phyloP scores from a whole-genome alignment of 2,797 vertebrate genomes.

The Mastacembelus armatus region DNA sequence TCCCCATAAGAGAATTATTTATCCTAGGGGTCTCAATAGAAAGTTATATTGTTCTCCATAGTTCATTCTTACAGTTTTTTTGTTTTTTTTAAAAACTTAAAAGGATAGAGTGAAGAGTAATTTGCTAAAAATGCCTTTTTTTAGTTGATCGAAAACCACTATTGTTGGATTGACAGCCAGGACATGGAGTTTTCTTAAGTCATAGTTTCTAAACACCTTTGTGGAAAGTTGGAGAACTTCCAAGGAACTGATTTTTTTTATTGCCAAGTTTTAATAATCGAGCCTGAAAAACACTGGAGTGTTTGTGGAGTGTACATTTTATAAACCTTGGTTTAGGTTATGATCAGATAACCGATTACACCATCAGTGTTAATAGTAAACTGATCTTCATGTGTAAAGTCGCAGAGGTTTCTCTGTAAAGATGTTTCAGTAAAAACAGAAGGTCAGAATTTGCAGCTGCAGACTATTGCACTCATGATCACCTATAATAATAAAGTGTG shows the following conservation, averaged over 20 bases:
- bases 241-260: not conserved
- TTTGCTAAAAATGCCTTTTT: too few species aligned
- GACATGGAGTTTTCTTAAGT: too few species aligned
- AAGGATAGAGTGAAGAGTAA: too few species aligned
- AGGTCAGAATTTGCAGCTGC: not conserved
- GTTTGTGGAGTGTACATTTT: too few species aligned
- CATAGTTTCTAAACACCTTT: not conserved
- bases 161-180: not conserved
- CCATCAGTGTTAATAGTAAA: not conserved
- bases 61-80: not conserved
- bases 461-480: not conserved
- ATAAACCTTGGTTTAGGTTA: too few species aligned
- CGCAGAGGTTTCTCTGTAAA: not conserved
- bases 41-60: too few species aligned
- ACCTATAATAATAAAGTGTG: not conserved
- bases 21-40: not conserved
- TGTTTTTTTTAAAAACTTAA: not conserved
- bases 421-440: not conserved
- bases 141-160: not conserved
- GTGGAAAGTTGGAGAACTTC: not conserved
- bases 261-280: too few species aligned
- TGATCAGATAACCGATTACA: not conserved
- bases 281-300: too few species aligned
- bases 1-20: slow-evolving; percentile 2
- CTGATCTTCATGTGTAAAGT: not conserved